A percentile compares a stretch with the other conserved stretches of the same genome.
These are phyloP conservation scores for Pseudomyrmex sp. DNA, from an alignment of 1,140 invertebrate species.

Conservation along the genomic window DNA sequence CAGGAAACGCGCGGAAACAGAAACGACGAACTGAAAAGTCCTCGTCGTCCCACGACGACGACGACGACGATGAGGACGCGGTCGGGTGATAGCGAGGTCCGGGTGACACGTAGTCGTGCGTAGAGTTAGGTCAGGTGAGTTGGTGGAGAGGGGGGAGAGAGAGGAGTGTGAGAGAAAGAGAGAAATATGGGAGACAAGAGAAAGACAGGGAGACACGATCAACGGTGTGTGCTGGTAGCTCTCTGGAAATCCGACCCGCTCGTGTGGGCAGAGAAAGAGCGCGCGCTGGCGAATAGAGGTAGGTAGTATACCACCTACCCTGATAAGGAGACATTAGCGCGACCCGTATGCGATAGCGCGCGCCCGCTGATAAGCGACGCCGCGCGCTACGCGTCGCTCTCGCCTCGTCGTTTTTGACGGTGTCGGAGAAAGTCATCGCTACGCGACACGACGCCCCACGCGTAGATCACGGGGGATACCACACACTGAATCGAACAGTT, in stretches of 20 bases:
- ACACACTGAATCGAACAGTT: slow-evolving; percentile 1
- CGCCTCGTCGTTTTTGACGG: slow-evolving; percentile 67
- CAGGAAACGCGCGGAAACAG: slow-evolving; percentile 73
- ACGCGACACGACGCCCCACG: not conserved
- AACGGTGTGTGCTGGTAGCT: slow-evolving; percentile 77
- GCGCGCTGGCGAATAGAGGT: slow-evolving; percentile 77
- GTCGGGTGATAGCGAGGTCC: slow-evolving; percentile 23
- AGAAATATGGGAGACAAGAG: not conserved
- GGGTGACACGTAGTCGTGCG: slow-evolving; percentile 35
- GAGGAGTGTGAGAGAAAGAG: not conserved
- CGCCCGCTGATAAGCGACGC: slow-evolving; percentile 77
- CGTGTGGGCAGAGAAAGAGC: slow-evolving; percentile 72
- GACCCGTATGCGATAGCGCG: slow-evolving; percentile 84
- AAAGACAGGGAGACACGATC: not conserved
- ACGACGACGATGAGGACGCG: slow-evolving; percentile 60
- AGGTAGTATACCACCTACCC: slow-evolving; percentile 59
- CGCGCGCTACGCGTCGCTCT: slow-evolving; percentile 69
- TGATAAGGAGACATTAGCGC: slow-evolving; percentile 85
- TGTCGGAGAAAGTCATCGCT: slow-evolving; percentile 51
- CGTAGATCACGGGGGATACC: not conserved
- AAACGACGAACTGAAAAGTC: slow-evolving; percentile 77
- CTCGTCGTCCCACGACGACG: slow-evolving; percentile 77
- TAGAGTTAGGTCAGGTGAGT: slow-evolving; percentile 61
- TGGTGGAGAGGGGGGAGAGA: slow-evolving; percentile 54
- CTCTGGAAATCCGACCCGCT: slow-evolving; percentile 78